These are phyloP conservation scores for Acromyrmex heyeri DNA, from an alignment of 1,140 invertebrate species.

Conservation along the genomic window DNA sequence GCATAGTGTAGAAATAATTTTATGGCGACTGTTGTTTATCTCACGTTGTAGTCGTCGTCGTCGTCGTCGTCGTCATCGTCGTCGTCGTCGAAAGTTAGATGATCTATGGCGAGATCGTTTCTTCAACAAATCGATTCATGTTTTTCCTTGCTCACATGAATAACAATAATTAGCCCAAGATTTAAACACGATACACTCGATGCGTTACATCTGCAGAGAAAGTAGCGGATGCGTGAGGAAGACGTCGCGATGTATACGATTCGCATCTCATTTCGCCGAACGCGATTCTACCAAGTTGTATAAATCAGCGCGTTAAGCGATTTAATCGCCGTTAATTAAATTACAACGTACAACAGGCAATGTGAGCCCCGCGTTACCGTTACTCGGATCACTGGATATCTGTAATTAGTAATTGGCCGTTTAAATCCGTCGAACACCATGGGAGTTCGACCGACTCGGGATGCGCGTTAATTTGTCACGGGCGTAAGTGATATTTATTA, in stretches of 20 bases:
- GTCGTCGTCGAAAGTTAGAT: neutral
- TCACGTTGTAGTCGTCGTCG: neutral
- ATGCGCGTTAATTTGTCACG: constrained; percentile 68
- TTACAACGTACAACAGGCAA: constrained; percentile 61
- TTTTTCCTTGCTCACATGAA: constrained; percentile 52
- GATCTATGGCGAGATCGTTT: constrained; percentile 10
- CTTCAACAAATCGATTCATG: neutral
- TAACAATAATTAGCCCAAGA: constrained; percentile 69
- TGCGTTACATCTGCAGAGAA: constrained; percentile 67
- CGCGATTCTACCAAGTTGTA: constrained; percentile 61
- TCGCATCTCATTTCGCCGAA: constrained; percentile 49
- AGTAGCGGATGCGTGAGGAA: constrained; percentile 59
- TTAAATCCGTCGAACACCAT: constrained; percentile 53
- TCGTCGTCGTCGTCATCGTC: neutral
- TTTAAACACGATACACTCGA: constrained; percentile 29
- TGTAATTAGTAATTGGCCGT: constrained; percentile 75
- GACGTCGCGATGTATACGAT: constrained; percentile 33
- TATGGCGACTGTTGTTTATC: constrained; percentile 45
- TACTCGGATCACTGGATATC: constrained; percentile 70
- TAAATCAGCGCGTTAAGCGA: constrained; percentile 67
- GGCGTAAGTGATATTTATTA: constrained; percentile 59
- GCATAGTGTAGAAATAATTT: constrained; percentile 45
- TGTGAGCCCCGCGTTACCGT: constrained; percentile 63
- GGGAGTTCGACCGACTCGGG: constrained; percentile 7
- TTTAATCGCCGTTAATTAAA: constrained; percentile 77